Base-by-base conservation (phyloP, 2,113 vertebrate genomes). In the Rissa tridactyla region DNA sequence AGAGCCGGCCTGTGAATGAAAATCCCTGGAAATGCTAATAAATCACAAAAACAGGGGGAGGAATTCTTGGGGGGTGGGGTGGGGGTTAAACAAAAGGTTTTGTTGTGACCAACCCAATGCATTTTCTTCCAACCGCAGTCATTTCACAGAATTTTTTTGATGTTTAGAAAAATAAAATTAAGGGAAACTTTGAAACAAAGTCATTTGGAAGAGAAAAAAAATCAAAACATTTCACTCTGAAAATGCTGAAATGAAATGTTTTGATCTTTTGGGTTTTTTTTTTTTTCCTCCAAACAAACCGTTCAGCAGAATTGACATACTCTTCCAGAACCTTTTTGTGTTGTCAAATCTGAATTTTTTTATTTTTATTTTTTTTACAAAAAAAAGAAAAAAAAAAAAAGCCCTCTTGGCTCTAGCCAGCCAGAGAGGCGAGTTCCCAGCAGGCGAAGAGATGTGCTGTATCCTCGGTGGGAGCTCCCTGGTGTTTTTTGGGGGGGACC, bases 171-270 rank as follows among this genome's bases (percentile, higher is more conserved):
- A 94, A 89, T 82, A 79, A 94, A 95, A 96, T 87, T 84, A 92
- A 84, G 84, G 83, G 55, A 96, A 96, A 96, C 86, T 96, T 96
- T 87, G 84, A 96, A 97, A 94, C 86, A 95, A 95, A 97, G 86
- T 96, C 84, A 94, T 95, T 95, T 94, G 73, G 84, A 94, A 51
- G 64, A 58, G 81, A 9, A 47, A 86, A 92, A 95, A 94, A 86
- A 95, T 94, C 95, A 92, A 94, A 96, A 95, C 93, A 91, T 96
- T 96, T 96, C 89, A 91, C 77, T 91, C 87, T 72, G 69, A 79
- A 91, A 79, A 91, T 49, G 61, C 52, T 79, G 54, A 76, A 95
- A 82, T 92, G 70, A 94, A 95, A 91, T 79, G 91, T 96, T 97
- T 95, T 96, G 94, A 89, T 94, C 81, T 96, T 95, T 92, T 44